Conservation (phyloP, 2,888 invertebrate genomes). For the Thereva unica region DNA sequence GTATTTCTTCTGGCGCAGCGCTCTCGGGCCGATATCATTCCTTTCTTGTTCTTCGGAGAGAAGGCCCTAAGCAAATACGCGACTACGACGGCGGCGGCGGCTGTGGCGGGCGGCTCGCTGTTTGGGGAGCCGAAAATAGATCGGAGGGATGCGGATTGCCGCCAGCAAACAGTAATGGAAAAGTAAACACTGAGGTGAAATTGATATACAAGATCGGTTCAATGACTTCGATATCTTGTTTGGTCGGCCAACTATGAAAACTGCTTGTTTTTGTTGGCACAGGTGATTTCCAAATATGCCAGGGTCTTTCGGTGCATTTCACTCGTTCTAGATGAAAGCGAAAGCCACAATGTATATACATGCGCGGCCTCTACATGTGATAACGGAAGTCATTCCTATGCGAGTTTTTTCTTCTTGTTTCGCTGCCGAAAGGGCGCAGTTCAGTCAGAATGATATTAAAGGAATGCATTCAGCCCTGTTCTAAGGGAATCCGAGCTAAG, state of each 20-base stretch:
- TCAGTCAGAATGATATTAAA: no score
- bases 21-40: conserved; percentile 17
- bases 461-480: no score
- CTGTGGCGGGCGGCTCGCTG: no score
- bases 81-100: background rate
- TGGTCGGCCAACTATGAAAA: conserved; percentile 1
- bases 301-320: no score
- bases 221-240: conserved; percentile 23
- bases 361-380: no score
- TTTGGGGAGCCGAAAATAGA: conserved; percentile 9
- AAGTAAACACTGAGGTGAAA: conserved; percentile 28
- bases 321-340: no score
- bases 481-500: no score
- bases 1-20: background rate
- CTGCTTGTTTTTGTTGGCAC: conserved; percentile 1
- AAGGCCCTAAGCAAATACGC: conserved; percentile 28
- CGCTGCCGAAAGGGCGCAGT: no score
- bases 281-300: conserved; percentile 15
- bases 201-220: conserved; percentile 27
- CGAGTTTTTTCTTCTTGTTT: no score
- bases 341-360: no score
- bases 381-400: no score
- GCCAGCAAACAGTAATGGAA: conserved; percentile 24
- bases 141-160: conserved; percentile 21
- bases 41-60: background rate